Percentiles rank a stretch among this genome's conserved stretches.
Conservation (phyloP, 2,797 vertebrate species). For the Hirundo rustica region DNA sequence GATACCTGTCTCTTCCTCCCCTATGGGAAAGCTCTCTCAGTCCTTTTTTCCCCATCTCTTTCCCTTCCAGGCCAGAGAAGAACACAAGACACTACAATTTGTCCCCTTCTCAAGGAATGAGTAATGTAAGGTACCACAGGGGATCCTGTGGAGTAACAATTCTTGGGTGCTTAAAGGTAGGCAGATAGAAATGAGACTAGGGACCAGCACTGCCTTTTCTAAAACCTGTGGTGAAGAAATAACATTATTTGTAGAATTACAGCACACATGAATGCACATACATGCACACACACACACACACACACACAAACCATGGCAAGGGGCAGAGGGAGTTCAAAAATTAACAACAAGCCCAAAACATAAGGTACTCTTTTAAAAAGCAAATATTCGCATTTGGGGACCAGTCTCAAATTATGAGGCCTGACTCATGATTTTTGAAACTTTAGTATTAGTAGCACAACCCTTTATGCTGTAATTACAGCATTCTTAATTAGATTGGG, state of each 20-base stretch:
- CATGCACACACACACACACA: accelerated
- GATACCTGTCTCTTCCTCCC: neutral
- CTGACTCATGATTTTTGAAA: neutral
- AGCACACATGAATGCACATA: neutral
- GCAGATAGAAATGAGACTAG: neutral
- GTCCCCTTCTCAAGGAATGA: neutral
- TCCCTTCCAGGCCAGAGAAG: neutral
- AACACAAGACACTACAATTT: neutral
- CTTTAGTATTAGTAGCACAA: neutral
- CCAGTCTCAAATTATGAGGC: neutral
- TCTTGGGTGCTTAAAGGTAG: neutral
- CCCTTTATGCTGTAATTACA: conserved; percentile 18
- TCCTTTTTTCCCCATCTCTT: neutral
- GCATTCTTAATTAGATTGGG: conserved; percentile 25
- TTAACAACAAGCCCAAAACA: neutral
- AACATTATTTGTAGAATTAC: neutral
- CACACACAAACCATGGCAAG: neutral
- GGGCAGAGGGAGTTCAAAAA: neutral
- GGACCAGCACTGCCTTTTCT: neutral
- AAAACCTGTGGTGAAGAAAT: neutral
- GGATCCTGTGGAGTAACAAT: accelerated
- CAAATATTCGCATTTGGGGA: neutral
- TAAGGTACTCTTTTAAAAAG: neutral
- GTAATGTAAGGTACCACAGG: neutral
- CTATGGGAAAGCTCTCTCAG: neutral